These are phyloP conservation scores for Gallirallus australis DNA, from an alignment of 2,797 vertebrate genomes.

Conservation along the genomic window DNA sequence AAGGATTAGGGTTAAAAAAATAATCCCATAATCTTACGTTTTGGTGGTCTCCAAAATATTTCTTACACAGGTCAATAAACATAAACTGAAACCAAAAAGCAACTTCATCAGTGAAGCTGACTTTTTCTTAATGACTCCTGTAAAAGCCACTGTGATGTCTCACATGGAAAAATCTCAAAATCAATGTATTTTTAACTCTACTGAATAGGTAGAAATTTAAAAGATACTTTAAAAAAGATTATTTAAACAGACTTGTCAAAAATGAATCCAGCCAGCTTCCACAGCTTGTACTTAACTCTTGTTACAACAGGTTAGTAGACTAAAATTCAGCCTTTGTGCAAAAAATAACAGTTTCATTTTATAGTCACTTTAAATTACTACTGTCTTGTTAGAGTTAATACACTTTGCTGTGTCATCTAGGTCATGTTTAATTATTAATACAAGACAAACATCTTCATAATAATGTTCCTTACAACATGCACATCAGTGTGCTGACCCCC, in stretches of 20 bases:
- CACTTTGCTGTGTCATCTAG: neutral
- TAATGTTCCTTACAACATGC: neutral
- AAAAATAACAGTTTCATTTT: neutral
- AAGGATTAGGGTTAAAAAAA: constrained; percentile 15
- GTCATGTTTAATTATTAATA: neutral
- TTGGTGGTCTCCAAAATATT: neutral
- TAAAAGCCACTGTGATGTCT: neutral
- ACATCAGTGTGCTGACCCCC: neutral
- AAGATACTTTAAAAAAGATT: neutral
- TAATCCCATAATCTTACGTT: constrained; percentile 13
- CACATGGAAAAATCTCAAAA: neutral
- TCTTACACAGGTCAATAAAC: neutral
- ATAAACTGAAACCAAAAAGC: neutral
- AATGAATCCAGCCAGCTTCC: neutral
- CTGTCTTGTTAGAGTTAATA: neutral
- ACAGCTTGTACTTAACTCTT: neutral
- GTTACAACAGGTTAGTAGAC: neutral
- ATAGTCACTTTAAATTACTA: neutral
- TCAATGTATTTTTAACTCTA: neutral
- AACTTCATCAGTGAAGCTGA: neutral
- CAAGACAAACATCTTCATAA: neutral
- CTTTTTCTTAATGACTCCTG: neutral
- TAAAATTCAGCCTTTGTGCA: neutral
- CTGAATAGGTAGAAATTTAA: neutral
- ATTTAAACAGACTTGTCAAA: neutral